phyloP scores from a whole-genome alignment of 2,113 vertebrate species.

The Ahaetulla prasina region DNA sequence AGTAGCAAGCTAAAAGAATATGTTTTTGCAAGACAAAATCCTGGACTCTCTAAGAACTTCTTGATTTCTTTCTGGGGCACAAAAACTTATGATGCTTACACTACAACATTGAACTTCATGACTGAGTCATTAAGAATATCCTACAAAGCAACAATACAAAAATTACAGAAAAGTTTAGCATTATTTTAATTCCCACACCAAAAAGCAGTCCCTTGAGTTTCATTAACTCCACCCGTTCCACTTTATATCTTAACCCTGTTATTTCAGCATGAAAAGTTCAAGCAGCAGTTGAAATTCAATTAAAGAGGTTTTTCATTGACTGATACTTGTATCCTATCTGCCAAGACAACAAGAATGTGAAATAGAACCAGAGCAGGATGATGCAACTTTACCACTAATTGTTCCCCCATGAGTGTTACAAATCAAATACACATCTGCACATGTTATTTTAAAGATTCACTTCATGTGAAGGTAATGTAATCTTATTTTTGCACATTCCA shows the following conservation, averaged over 20 bases:
- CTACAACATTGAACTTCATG: neutral
- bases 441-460: neutral
- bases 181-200: neutral
- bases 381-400: conserved; percentile 10
- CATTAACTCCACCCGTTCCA: neutral
- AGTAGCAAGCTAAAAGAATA: neutral
- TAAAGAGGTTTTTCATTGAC: neutral
- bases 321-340: neutral
- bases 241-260: neutral
- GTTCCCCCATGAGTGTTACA: neutral
- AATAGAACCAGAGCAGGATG: neutral
- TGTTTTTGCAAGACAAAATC: neutral
- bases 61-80: neutral
- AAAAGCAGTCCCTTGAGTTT: neutral
- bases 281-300: neutral
- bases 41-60: neutral
- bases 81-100: neutral
- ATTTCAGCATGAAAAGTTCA: neutral
- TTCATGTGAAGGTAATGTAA: neutral
- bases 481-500: neutral
- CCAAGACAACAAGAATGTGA: neutral
- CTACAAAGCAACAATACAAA: neutral
- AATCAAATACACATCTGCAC: neutral
- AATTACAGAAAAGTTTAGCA: neutral
- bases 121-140: neutral